Evolutionary conservation across 1,140 invertebrate genomes (phyloP).

Genomic region (Drosophila neocordata): DNA sequence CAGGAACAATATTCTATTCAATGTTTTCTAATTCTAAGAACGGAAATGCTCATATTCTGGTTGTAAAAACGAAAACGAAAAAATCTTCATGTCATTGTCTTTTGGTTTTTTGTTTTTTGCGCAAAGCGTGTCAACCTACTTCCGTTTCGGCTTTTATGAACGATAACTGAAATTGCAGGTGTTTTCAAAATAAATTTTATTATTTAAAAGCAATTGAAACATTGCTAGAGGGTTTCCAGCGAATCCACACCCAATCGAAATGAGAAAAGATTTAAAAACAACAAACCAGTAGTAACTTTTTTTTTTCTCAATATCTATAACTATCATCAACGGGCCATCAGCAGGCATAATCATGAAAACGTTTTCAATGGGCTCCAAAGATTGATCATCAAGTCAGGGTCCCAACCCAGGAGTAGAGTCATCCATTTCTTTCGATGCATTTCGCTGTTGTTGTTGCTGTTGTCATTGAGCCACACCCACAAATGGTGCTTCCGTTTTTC

Average conservation of each 20-base stretch:
- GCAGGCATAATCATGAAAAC: constrained; percentile 50
- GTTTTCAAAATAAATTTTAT: background rate
- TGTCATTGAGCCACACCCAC: constrained; percentile 64
- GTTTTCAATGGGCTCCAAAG: constrained; percentile 52
- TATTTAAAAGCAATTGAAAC: constrained; percentile 3
- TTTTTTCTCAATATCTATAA: constrained; percentile 28
- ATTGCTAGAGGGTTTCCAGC: background rate
- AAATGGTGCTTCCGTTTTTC: constrained; percentile 63
- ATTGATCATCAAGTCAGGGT: constrained; percentile 62
- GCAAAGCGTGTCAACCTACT: constrained; percentile 65
- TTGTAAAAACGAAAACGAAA: constrained; percentile 63
- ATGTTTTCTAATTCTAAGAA: constrained; percentile 45
- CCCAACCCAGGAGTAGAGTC: constrained; percentile 39
- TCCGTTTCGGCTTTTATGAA: constrained; percentile 38
- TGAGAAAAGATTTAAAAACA: background rate
- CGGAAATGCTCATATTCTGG: constrained; percentile 51
- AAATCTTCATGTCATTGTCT: constrained; percentile 31
- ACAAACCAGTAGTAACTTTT: background rate
- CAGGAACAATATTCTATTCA: constrained; percentile 4
- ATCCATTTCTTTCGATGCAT: constrained; percentile 55
- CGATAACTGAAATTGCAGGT: background rate
- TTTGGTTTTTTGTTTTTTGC: constrained; percentile 39
- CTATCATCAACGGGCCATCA: constrained; percentile 55
- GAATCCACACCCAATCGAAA: background rate
- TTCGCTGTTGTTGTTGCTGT: constrained; percentile 9